phyloP scores from a whole-genome alignment of 2,888 invertebrate genomes.

The Yponomeuta malinellus region DNA sequence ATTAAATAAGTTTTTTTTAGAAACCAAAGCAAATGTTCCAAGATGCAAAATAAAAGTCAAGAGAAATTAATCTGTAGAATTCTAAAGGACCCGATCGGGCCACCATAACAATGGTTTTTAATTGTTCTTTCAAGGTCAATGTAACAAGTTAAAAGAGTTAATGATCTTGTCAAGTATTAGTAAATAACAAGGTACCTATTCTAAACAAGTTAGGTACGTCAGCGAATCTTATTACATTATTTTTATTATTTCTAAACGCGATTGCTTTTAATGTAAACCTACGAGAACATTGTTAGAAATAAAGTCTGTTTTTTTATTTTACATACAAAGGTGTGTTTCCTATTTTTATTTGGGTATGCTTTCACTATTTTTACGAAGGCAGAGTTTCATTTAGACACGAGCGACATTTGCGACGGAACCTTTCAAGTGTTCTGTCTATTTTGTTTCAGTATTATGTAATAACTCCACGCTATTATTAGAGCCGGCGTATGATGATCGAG shows the following conservation, averaged over 20 bases:
- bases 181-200: slow-evolving; percentile 2
- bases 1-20: too few species aligned
- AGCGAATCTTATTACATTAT: slow-evolving; percentile 7
- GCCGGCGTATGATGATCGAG: not conserved
- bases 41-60: not conserved
- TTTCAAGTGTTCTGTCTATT: not conserved
- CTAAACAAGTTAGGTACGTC: slow-evolving; percentile 1
- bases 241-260: slow-evolving; percentile 9
- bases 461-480: not conserved
- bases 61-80: not conserved
- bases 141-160: not conserved
- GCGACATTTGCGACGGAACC: not conserved
- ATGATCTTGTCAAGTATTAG: not conserved
- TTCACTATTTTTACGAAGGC: slow-evolving; percentile 9
- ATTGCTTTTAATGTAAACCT: slow-evolving; percentile 7
- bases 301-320: not conserved
- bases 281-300: slow-evolving; percentile 9
- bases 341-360: slow-evolving; percentile 5
- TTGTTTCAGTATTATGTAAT: not conserved
- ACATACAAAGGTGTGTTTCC: not conserved
- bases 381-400: not conserved
- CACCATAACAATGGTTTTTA: too few species aligned
- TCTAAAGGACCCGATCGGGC: too few species aligned
- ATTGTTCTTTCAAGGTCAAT: too few species aligned
- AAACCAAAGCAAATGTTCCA: not conserved